Base-by-base conservation (phyloP, 2,888 invertebrate species). In the Hypena proboscidalis region DNA sequence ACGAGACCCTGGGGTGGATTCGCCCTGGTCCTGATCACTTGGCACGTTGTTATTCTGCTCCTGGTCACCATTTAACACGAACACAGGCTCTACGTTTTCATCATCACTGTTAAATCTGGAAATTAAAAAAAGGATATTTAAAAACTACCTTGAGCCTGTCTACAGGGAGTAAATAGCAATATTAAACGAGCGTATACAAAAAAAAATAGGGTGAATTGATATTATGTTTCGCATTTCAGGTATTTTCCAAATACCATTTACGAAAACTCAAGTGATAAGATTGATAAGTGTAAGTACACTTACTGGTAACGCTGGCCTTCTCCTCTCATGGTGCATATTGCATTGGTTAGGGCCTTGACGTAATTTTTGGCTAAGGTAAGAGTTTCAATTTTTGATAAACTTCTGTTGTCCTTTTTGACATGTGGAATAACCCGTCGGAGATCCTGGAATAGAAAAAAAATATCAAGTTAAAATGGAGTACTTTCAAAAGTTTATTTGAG, bases 291-390 rank as follows among this genome's bases (percentile, higher is more conserved):
- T 9, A 8, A 9, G n/a, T 3, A 37, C 53, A 84, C 90, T 85
- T 70, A 91, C 91, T 77, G 79, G 63, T 90, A 91, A 50, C 80
- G 80, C 38, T 82, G 78, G 22, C 76, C 91, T 68, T 95, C 95
- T 11, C 94, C 95, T 38, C 96, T 92, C 92, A 96, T 95, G 40
- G 94, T 94, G 80, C 96, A 95, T 65, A 97, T 95, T 55, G 96
- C 95, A 80, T 97, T 97, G 14, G 97, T 97, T 52, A 97, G 91
- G 7, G 97, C 96, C 91, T 96, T 97, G 49, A 97, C 97, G 82
- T 97, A 97, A 85, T 97, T 97, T 89, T 96, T 96, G 65, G 97
- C 97, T 77, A 97, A 87, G 5, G 97, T 97, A 49, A 97, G 85
- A 0, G 97, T 97, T 85, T 97, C 97, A 64, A 97, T 96, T 87